Evolutionary conservation across 2,888 invertebrate species (phyloP).

Genomic region (Leptothorax acervorum): DNA sequence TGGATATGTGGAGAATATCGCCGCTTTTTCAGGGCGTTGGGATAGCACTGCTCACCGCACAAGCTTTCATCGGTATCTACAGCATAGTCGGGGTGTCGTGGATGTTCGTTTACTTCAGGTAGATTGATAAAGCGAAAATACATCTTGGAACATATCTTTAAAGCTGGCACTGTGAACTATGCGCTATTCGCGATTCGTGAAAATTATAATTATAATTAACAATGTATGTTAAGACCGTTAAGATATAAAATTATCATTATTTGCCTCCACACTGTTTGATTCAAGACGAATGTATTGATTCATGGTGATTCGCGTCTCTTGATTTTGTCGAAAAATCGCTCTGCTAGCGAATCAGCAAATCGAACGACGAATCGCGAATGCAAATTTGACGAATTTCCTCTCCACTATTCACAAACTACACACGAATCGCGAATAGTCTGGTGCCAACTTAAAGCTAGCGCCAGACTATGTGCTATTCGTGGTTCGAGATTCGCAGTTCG

Average conservation of each 20-base stretch:
- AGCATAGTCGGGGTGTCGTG: slow-evolving; percentile 96
- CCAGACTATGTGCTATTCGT: no score
- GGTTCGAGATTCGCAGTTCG: not conserved
- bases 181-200: not conserved
- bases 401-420: no score
- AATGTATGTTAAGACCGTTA: no score
- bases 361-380: no score
- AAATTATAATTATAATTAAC: no score
- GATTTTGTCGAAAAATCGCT: no score
- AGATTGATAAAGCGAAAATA: not conserved
- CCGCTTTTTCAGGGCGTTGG: slow-evolving; percentile 97
- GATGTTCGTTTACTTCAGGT: slow-evolving; percentile 94
- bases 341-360: no score
- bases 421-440: no score
- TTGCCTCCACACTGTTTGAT: no score
- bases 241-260: no score
- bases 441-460: no score
- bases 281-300: not conserved
- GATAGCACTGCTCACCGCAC: slow-evolving; percentile 92
- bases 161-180: not conserved
- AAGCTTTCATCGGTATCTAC: slow-evolving; percentile 94
- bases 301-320: not conserved
- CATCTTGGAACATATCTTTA: slow-evolving; percentile 77
- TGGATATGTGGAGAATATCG: slow-evolving; percentile 97
- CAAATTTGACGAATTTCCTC: no score